These are phyloP conservation scores for Tringa solitaria DNA, from an alignment of 2,113 vertebrate genomes.

Conservation along the genomic window DNA sequence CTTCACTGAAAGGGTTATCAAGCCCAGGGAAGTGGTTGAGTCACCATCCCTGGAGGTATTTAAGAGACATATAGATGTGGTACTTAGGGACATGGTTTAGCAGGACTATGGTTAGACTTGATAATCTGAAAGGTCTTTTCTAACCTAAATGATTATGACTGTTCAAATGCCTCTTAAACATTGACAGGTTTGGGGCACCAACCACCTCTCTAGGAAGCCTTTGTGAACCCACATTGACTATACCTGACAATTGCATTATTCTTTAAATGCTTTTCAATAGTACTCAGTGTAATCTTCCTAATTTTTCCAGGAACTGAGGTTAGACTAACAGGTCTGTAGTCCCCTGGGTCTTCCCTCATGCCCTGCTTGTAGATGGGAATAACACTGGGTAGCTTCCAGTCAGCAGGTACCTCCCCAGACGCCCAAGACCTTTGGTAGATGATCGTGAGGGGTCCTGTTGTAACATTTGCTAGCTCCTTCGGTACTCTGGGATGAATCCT, in stretches of 20 bases:
- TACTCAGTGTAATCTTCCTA: not conserved
- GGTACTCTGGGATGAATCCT: not conserved
- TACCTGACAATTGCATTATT: not conserved
- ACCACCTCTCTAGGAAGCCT: not conserved
- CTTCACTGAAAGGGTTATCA: not conserved
- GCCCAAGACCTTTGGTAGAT: not conserved
- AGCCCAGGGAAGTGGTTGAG: not conserved
- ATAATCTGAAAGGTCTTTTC: not conserved
- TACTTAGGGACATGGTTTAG: not conserved
- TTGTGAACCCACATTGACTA: not conserved
- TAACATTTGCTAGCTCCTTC: not conserved
- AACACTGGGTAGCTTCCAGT: not conserved
- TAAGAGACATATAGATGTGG: not conserved
- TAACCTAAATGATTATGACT: not conserved
- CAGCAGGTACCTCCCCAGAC: not conserved
- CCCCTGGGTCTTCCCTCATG: not conserved
- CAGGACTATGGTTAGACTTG: not conserved
- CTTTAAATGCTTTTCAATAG: not conserved
- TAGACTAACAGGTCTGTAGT: not conserved
- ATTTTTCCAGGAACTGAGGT: not conserved
- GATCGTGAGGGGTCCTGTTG: not conserved
- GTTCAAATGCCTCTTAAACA: not conserved
- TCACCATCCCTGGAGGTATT: not conserved
- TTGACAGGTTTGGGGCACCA: not conserved
- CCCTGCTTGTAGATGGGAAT: not conserved